Conservation (phyloP, 2,888 invertebrate genomes). For the Dendrolimus pini region DNA sequence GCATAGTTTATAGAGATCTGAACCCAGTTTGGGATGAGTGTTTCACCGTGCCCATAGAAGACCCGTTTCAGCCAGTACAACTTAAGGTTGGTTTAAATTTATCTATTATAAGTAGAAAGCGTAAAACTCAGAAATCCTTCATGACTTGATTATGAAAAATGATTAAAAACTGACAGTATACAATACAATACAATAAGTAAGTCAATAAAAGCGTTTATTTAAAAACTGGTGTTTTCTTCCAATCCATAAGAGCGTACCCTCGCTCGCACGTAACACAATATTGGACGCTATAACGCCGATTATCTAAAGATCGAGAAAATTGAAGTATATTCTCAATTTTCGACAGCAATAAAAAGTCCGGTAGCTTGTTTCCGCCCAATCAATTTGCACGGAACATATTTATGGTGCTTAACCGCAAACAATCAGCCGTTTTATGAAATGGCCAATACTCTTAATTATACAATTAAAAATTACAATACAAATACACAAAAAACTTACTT, state of each 20-base stretch:
- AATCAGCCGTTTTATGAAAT: slow-evolving; percentile 62
- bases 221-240: no score
- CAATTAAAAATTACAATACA: no score
- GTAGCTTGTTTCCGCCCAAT: slow-evolving; percentile 63
- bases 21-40: slow-evolving; percentile 99
- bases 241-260: no score
- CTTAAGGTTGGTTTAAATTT: slow-evolving; percentile 82
- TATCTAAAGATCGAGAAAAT: no score
- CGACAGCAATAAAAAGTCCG: slow-evolving; percentile 21
- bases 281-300: no score
- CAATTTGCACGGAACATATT: slow-evolving; percentile 39
- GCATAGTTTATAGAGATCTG: slow-evolving; percentile 94
- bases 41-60: slow-evolving; percentile 94
- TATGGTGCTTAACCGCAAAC: slow-evolving; percentile 57
- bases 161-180: slow-evolving; percentile 5
- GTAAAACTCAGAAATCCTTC: neutral
- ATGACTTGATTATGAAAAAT: slow-evolving; percentile 10
- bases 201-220: no score
- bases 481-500: no score
- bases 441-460: no score
- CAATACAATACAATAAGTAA: no score
- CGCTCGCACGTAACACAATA: no score
- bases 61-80: slow-evolving; percentile 89
- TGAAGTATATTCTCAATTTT: no score
- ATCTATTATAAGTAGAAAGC: neutral